phyloP scores from a whole-genome alignment of 2,888 invertebrate species.

The Pycnomerus fuliginosus region DNA sequence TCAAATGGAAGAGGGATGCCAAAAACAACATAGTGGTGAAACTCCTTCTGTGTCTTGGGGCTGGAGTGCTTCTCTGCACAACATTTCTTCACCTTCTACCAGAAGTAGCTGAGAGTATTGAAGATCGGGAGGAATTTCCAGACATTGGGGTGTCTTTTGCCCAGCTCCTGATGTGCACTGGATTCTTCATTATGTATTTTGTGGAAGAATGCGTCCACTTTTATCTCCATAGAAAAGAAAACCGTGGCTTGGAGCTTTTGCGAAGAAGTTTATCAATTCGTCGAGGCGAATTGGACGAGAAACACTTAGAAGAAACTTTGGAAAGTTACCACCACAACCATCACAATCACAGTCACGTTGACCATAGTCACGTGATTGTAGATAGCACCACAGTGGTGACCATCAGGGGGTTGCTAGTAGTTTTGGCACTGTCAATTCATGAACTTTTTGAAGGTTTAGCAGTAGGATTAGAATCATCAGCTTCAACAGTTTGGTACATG shows the following conservation, averaged over 20 bases:
- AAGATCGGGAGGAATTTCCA: conserved; percentile 57
- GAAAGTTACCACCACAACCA: conserved; percentile 13
- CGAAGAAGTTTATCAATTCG: conserved; percentile 28
- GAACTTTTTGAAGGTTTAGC: conserved; percentile 85
- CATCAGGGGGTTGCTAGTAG: conserved; percentile 74
- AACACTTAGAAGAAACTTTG: conserved; percentile 1
- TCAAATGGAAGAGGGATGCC: conserved; percentile 58
- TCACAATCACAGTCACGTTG: conserved; percentile 36
- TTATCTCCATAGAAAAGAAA: conserved; percentile 59
- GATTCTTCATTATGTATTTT: conserved; percentile 75
- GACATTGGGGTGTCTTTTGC: conserved; percentile 64
- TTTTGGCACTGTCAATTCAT: conserved; percentile 81
- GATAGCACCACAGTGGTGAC: conserved; percentile 44
- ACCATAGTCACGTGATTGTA: conserved; percentile 35
- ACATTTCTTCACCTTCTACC: conserved; percentile 81
- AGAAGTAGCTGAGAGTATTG: conserved; percentile 71
- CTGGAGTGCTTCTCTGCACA: conserved; percentile 80
- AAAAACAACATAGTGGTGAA: conserved; percentile 58
- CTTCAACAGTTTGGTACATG: conserved; percentile 71
- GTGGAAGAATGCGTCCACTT: conserved; percentile 78
- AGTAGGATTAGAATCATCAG: conserved; percentile 71
- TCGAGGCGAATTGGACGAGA: conserved; percentile 11
- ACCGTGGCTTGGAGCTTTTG: not conserved
- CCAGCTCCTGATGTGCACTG: conserved; percentile 70
- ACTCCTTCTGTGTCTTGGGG: conserved; percentile 72